These are phyloP conservation scores for Bucorvus abyssinicus DNA, from an alignment of 2,797 vertebrate species.

Conservation along the genomic window DNA sequence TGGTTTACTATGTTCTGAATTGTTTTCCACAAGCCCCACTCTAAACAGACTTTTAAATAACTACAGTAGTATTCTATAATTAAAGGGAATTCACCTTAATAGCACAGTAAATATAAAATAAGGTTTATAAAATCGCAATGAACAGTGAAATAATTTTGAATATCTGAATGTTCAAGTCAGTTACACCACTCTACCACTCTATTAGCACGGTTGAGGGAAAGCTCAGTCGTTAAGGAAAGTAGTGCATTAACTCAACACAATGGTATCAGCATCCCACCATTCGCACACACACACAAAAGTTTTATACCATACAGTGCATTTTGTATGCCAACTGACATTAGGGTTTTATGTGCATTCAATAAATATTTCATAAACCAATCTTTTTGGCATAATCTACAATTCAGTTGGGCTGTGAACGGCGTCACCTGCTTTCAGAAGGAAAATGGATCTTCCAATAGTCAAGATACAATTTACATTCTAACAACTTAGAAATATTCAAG, in stretches of 20 bases:
- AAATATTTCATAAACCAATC: constrained; percentile 49
- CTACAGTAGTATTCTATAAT: constrained; percentile 59
- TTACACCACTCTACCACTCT: constrained; percentile 60
- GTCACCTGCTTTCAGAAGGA: constrained; percentile 7
- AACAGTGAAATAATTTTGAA: constrained; percentile 56
- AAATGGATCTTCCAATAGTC: not conserved
- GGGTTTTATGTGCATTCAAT: constrained; percentile 56
- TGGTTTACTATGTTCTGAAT: constrained; percentile 54
- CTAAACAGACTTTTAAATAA: constrained; percentile 61
- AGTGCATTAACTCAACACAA: constrained; percentile 56
- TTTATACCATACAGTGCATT: constrained; percentile 68
- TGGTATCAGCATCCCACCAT: constrained; percentile 17
- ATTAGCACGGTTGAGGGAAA: constrained; percentile 44
- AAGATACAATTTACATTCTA: constrained; percentile 34
- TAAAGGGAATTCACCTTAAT: constrained; percentile 56
- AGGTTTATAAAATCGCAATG: constrained; percentile 67
- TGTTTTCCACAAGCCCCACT: constrained; percentile 53
- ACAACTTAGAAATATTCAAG: constrained; percentile 44
- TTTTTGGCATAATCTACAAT: constrained; percentile 56
- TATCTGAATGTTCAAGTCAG: constrained; percentile 59
- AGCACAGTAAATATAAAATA: constrained; percentile 69
- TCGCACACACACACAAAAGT: not conserved
- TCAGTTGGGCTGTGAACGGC: constrained; percentile 5
- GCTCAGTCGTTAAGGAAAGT: constrained; percentile 48
- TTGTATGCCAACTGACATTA: constrained; percentile 48